A percentile compares a stretch with the other conserved stretches of the same genome.
phyloP scores from a whole-genome alignment of 2,113 vertebrate species.

The Nothobranchius furzeri region DNA sequence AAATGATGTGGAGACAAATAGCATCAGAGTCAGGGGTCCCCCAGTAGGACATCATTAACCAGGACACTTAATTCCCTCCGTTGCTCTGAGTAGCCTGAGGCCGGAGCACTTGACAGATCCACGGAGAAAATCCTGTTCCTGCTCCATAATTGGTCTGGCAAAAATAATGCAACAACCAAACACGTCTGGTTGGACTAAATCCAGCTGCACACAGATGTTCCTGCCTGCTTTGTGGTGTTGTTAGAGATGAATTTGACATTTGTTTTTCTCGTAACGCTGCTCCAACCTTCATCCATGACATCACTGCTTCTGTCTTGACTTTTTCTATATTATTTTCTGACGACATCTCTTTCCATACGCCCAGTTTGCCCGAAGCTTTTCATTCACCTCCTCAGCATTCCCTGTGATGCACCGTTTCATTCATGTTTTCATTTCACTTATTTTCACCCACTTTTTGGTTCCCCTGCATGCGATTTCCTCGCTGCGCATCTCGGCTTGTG shows the following conservation, averaged over 20 bases:
- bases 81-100: slow-evolving; percentile 30
- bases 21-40: slow-evolving; percentile 40
- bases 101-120: slow-evolving; percentile 19
- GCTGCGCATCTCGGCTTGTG: slow-evolving; percentile 4
- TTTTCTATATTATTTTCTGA: not conserved
- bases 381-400: not conserved
- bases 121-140: slow-evolving; percentile 23
- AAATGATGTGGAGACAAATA: slow-evolving; percentile 51
- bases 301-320: not conserved
- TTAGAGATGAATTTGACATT: not conserved
- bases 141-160: slow-evolving; percentile 57
- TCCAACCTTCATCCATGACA: slow-evolving; percentile 8
- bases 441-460: not conserved
- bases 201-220: not conserved
- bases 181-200: slow-evolving; percentile 11
- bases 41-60: slow-evolving; percentile 59
- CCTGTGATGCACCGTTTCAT: slow-evolving; percentile 3
- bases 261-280: not conserved
- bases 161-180: slow-evolving; percentile 42
- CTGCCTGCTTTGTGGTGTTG: slow-evolving; percentile 6
- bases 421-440: slow-evolving; percentile 5
- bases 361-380: slow-evolving; percentile 2
- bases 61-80: slow-evolving; percentile 51
- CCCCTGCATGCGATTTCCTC: no score
- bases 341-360: slow-evolving; percentile 9